Conservation (phyloP, 2,888 invertebrate genomes). For the Isoperla grammatica region DNA sequence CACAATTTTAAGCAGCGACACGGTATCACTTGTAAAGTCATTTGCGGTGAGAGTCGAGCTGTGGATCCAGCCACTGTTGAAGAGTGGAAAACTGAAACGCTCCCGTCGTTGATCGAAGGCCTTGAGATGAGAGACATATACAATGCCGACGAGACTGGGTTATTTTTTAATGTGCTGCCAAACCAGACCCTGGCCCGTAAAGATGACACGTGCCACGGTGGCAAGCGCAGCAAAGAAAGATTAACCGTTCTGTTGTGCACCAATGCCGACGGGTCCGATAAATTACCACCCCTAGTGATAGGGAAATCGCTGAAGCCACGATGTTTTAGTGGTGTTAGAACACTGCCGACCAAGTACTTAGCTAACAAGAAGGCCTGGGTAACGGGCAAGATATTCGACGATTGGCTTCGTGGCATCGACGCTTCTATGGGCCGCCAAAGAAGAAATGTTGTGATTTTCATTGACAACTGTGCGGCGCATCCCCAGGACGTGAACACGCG, state of each 20-base stretch:
- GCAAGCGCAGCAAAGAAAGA: constrained; percentile 35
- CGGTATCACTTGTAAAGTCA: constrained; percentile 27
- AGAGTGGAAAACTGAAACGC: constrained; percentile 27
- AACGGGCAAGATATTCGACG: background rate
- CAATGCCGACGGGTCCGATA: constrained; percentile 22
- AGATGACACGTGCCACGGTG: constrained; percentile 34
- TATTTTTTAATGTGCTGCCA: constrained; percentile 36
- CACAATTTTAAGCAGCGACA: constrained; percentile 30
- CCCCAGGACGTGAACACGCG: no score
- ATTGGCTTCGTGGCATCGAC: constrained; percentile 12
- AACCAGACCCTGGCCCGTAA: constrained; percentile 28
- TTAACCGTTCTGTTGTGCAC: constrained; percentile 33
- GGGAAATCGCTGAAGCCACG: constrained; percentile 13
- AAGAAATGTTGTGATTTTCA: constrained; percentile 14
- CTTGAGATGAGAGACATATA: constrained; percentile 1
- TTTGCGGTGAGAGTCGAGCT: constrained; percentile 21
- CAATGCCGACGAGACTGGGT: constrained; percentile 32
- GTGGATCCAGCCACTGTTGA: constrained; percentile 16
- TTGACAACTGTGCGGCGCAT: constrained; percentile 11
- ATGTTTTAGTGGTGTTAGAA: background rate
- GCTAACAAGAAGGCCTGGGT: constrained; percentile 18
- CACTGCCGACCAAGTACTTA: constrained; percentile 9
- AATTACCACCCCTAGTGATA: constrained; percentile 11
- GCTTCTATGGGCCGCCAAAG: constrained; percentile 1
- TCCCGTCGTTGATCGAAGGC: constrained; percentile 15